Conservation (phyloP, 2,113 vertebrate species). For the Phylloscopus whistleri region DNA sequence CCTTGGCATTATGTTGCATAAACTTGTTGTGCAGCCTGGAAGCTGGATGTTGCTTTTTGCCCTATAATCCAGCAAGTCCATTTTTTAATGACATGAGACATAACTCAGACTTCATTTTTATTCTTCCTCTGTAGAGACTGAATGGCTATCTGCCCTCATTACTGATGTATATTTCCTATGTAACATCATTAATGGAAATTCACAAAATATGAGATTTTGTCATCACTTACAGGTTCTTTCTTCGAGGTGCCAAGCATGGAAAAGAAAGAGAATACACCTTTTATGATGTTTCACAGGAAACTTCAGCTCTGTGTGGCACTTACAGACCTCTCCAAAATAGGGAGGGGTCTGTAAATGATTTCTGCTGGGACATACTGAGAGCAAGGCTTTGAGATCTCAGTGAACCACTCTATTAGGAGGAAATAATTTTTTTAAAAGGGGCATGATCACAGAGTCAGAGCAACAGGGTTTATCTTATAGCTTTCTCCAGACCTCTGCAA, state of each 20-base stretch:
- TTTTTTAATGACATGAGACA: neutral
- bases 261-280: neutral
- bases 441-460: neutral
- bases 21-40: neutral
- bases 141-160: neutral
- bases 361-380: neutral
- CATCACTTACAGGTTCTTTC: neutral
- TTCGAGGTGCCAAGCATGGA: neutral
- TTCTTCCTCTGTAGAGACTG: neutral
- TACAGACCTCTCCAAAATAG: neutral
- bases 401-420: neutral
- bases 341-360: neutral
- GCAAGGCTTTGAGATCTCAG: neutral
- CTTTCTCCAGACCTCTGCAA: neutral
- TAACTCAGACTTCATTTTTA: neutral
- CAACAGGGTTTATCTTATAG: neutral
- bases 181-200: neutral
- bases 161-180: neutral
- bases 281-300: neutral
- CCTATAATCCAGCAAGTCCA: neutral
- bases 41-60: neutral
- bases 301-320: neutral
- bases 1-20: neutral
- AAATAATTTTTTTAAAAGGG: neutral
- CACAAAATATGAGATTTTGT: neutral